A percentile compares a stretch with the other conserved stretches of the same genome.
Conservation (phyloP, 2,113 vertebrate species). For the Turdus rufiventris region DNA sequence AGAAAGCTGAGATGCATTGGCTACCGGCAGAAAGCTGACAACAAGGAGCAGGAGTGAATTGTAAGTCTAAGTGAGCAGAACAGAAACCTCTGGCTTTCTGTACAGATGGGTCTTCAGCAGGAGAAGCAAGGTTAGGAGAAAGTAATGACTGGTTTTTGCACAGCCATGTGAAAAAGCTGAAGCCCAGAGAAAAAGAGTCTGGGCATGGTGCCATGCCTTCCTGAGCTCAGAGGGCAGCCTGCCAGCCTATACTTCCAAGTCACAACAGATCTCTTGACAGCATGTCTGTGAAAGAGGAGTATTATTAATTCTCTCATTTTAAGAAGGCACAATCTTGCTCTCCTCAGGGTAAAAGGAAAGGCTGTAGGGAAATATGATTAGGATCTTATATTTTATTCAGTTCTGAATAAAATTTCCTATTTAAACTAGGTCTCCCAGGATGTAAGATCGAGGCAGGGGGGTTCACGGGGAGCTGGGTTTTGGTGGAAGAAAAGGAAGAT, state of each 20-base stretch:
- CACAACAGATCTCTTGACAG: neutral
- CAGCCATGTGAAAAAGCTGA: constrained; percentile 1
- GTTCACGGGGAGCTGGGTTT: neutral
- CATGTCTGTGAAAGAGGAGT: neutral
- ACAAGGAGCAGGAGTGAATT: neutral
- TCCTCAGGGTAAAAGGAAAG: neutral
- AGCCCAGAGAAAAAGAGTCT: neutral
- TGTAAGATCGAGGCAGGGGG: neutral
- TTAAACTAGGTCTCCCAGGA: neutral
- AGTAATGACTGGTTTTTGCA: neutral
- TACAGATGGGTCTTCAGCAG: constrained; percentile 5
- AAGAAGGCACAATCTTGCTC: neutral
- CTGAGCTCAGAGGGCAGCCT: constrained; percentile 14
- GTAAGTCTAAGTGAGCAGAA: neutral
- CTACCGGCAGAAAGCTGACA: neutral
- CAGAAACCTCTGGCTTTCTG: neutral
- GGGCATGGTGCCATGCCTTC: constrained; percentile 40
- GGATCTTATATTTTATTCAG: neutral
- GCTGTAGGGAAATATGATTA: neutral
- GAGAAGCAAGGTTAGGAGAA: constrained; percentile 16
- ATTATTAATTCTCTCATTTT: neutral
- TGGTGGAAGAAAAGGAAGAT: neutral
- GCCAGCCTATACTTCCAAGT: constrained; percentile 24
- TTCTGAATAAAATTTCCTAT: constrained; percentile 8
- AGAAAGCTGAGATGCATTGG: neutral